These are phyloP conservation scores for Betta splendens DNA, from an alignment of 2,797 vertebrate species.

Conservation along the genomic window DNA sequence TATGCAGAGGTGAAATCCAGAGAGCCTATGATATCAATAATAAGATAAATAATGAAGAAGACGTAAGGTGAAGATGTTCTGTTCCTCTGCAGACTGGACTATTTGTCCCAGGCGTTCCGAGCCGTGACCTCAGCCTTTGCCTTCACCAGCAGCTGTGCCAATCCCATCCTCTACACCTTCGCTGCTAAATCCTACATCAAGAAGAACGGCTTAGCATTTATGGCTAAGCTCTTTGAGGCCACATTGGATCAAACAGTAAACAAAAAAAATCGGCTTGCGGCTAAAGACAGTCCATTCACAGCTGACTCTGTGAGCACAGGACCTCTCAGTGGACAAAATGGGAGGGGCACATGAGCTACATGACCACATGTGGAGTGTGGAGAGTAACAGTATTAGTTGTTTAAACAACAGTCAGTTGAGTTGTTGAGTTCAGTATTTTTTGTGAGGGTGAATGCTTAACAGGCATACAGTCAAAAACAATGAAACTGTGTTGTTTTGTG, in stretches of 20 bases:
- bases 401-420: too few relatives aligned
- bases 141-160: constrained; percentile 90
- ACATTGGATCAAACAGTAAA: constrained; percentile 63
- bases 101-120: constrained; percentile 40
- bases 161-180: constrained; percentile 88
- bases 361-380: not conserved
- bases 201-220: constrained; percentile 82
- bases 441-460: too few relatives aligned
- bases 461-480: too few relatives aligned
- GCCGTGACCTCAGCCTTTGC: constrained; percentile 79
- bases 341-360: not conserved
- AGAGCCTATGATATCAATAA: too few relatives aligned
- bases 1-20: too few relatives aligned
- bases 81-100: constrained; percentile 53
- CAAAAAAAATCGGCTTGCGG: constrained; percentile 13
- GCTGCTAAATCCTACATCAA: constrained; percentile 85
- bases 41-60: too few relatives aligned
- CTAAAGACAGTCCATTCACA: not conserved
- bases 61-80: not conserved
- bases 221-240: constrained; percentile 88
- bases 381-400: not conserved
- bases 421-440: too few relatives aligned
- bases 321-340: rapidly evolving
- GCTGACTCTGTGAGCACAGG: not conserved
- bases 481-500: too few relatives aligned